Conservation (phyloP, 2,113 vertebrate genomes). For the Myotis davidii region DNA sequence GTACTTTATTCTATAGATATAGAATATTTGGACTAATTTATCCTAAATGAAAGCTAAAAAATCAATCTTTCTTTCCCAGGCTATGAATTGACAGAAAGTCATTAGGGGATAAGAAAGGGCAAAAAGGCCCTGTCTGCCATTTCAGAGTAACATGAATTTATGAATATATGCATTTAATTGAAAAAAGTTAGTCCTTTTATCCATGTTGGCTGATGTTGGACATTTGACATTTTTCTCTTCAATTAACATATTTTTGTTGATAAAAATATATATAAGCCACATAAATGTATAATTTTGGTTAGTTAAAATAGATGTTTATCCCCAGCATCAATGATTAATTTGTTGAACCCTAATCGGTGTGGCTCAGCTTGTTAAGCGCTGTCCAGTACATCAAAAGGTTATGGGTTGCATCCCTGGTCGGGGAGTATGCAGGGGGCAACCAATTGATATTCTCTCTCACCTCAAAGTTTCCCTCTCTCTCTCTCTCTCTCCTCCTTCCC, state of each 20-base stretch:
- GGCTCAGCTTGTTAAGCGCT: neutral
- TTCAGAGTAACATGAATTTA: neutral
- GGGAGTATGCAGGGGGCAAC: neutral
- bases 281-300: neutral
- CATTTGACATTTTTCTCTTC: neutral
- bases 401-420: neutral
- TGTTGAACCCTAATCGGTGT: neutral
- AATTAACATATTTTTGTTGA: neutral
- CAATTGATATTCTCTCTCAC: neutral
- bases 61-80: neutral
- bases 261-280: slow-evolving; percentile 17
- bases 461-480: neutral
- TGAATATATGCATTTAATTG: neutral
- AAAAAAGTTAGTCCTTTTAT: slow-evolving; percentile 30
- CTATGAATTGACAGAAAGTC: slow-evolving; percentile 23
- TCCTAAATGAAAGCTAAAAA: slow-evolving; percentile 49
- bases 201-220: neutral
- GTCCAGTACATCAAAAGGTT: neutral
- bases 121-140: neutral
- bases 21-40: neutral
- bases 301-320: slow-evolving; percentile 6
- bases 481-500: neutral
- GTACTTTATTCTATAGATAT: neutral
- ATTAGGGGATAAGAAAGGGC: neutral
- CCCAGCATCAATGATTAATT: neutral